Conservation (phyloP, 2,113 vertebrate genomes). For the Ariopsis seemanni region DNA sequence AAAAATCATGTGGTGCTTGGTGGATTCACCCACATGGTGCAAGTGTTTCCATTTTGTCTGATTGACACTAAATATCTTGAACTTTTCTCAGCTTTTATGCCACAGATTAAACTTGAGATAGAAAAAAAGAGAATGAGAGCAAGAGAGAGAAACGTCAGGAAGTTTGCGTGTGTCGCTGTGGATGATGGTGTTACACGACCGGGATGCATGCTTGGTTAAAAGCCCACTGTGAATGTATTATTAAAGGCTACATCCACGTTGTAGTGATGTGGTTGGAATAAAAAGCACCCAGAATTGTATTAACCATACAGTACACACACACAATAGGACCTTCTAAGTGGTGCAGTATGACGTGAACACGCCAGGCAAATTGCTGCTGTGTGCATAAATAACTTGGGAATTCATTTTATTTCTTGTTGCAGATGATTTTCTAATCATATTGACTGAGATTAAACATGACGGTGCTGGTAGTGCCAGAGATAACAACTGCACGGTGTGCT, state of each 20-base stretch:
- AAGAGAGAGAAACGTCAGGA: background rate
- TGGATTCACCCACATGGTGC: background rate
- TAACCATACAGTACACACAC: conserved; percentile 46
- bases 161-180: background rate
- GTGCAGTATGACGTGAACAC: conserved; percentile 20
- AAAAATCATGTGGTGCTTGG: background rate
- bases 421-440: background rate
- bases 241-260: conserved; percentile 49
- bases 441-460: background rate
- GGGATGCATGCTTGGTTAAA: conserved; percentile 51
- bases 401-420: background rate
- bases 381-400: background rate
- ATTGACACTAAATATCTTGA: background rate
- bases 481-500: background rate
- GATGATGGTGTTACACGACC: conserved; percentile 10
- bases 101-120: background rate
- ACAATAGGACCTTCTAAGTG: conserved; percentile 47
- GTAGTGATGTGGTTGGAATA: background rate
- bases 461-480: background rate
- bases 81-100: background rate
- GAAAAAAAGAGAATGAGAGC: background rate
- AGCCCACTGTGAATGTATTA: conserved; percentile 54
- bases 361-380: background rate
- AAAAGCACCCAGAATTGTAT: conserved; percentile 42
- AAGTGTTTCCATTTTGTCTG: background rate